Conservation (phyloP, 1,140 invertebrate genomes). For the Metopolophium dirhodum region DNA sequence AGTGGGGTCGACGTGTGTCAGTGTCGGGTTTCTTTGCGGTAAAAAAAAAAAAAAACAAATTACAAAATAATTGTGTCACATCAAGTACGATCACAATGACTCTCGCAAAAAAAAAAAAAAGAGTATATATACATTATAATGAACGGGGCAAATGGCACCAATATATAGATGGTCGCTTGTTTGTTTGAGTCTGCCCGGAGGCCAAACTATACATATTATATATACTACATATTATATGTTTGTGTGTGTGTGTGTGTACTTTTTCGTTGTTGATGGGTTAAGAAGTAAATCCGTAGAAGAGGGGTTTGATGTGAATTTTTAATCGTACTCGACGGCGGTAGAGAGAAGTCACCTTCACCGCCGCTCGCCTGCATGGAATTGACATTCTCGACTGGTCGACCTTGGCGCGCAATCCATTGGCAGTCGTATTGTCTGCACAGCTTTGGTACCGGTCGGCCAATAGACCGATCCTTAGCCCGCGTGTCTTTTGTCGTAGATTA, state of each 20-base stretch:
- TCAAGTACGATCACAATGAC: background rate
- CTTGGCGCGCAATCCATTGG: conserved; percentile 40
- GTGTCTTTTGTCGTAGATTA: conserved; percentile 15
- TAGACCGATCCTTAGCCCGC: background rate
- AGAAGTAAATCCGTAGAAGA: background rate
- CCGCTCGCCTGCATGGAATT: conserved; percentile 38
- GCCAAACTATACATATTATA: conserved; percentile 7
- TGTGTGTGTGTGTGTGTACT: background rate
- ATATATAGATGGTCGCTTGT: background rate
- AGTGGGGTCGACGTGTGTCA: conserved; percentile 33
- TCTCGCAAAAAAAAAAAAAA: background rate
- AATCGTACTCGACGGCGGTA: conserved; percentile 33
- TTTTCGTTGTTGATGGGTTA: conserved; percentile 35
- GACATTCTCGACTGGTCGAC: conserved; percentile 55
- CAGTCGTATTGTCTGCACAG: conserved; percentile 47
- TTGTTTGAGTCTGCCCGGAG: conserved; percentile 25
- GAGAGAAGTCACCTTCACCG: conserved; percentile 48
- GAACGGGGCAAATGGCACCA: background rate
- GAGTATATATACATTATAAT: background rate
- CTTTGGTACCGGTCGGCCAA: conserved; percentile 34
- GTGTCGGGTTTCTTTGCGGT: conserved; percentile 29
- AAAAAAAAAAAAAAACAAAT: conserved; percentile 18
- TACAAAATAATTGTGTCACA: conserved; percentile 33
- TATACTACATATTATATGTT: background rate
- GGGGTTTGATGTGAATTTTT: conserved; percentile 49